Percentiles rank a stretch among this genome's conserved stretches.
Conservation (phyloP, 2,113 vertebrate species). For the Emydocephalus ijimae region DNA sequence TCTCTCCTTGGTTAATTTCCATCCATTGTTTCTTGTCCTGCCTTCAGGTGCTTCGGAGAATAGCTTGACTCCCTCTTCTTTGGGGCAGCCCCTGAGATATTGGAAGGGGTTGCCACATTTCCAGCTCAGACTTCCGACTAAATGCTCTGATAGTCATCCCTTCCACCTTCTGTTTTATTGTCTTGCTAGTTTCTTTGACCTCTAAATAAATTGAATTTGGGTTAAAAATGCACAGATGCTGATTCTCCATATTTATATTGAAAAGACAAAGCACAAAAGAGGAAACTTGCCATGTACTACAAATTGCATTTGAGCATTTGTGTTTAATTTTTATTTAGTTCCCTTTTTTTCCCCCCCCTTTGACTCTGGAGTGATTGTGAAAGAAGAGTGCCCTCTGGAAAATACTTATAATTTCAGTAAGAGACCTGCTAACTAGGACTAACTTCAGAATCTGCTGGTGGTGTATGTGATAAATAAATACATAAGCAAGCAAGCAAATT, state of each 20-base stretch:
- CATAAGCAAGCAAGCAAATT: background rate
- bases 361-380: background rate
- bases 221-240: conserved; percentile 42
- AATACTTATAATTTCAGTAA: background rate
- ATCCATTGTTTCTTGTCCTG: background rate
- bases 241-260: conserved; percentile 30
- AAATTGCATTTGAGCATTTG: background rate
- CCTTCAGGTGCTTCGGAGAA: background rate
- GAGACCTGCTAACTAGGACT: background rate
- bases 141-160: conserved; percentile 21
- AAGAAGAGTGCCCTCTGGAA: background rate
- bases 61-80: background rate
- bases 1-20: background rate
- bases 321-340: background rate
- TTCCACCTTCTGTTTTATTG: conserved; percentile 9
- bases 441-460: background rate
- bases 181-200: conserved; percentile 29
- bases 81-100: background rate
- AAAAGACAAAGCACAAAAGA: conserved; percentile 14
- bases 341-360: background rate
- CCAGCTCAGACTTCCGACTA: conserved; percentile 13
- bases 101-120: background rate
- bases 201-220: conserved; percentile 53
- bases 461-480: background rate
- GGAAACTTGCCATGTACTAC: conserved; percentile 3